Conservation (phyloP, 2,888 invertebrate genomes). For the Smittia aterrima region DNA sequence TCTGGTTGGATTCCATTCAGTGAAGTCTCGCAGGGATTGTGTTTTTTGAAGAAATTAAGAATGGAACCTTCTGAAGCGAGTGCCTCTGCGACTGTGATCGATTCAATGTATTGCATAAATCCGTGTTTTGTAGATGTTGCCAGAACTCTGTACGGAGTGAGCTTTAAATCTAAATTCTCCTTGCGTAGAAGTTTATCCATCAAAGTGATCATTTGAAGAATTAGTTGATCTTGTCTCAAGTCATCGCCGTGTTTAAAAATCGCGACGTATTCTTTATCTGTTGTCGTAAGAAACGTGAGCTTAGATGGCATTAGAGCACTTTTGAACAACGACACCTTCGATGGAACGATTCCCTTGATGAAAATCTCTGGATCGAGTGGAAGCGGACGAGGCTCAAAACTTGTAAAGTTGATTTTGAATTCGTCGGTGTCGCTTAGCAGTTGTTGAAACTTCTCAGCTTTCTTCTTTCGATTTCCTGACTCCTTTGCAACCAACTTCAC, state of each 20-base stretch:
- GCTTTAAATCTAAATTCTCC: slow-evolving; percentile 93
- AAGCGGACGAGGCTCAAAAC: slow-evolving; percentile 89
- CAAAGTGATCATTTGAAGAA: slow-evolving; percentile 94
- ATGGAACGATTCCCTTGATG: slow-evolving; percentile 83
- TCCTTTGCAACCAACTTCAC: slow-evolving; percentile 87
- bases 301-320: slow-evolving; percentile 93
- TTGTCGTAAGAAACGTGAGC: slow-evolving; percentile 79
- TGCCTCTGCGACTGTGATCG: slow-evolving; percentile 89
- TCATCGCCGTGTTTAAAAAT: slow-evolving; percentile 99
- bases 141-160: slow-evolving; percentile 93
- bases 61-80: slow-evolving; percentile 83
- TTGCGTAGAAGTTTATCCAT: slow-evolving; percentile 94
- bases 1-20: slow-evolving; percentile 90
- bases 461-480: slow-evolving; percentile 86
- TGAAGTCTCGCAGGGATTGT: slow-evolving; percentile 82
- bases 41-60: slow-evolving; percentile 87
- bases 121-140: slow-evolving; percentile 96
- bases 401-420: slow-evolving; percentile 82
- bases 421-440: slow-evolving; percentile 76
- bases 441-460: slow-evolving; percentile 84
- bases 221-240: slow-evolving; percentile 93
- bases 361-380: slow-evolving; percentile 90
- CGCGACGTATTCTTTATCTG: slow-evolving; percentile 80
- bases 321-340: slow-evolving; percentile 91
- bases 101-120: slow-evolving; percentile 94